These are phyloP conservation scores for Phylloscopus collybita DNA, from an alignment of 2,797 vertebrate genomes.

Conservation along the genomic window DNA sequence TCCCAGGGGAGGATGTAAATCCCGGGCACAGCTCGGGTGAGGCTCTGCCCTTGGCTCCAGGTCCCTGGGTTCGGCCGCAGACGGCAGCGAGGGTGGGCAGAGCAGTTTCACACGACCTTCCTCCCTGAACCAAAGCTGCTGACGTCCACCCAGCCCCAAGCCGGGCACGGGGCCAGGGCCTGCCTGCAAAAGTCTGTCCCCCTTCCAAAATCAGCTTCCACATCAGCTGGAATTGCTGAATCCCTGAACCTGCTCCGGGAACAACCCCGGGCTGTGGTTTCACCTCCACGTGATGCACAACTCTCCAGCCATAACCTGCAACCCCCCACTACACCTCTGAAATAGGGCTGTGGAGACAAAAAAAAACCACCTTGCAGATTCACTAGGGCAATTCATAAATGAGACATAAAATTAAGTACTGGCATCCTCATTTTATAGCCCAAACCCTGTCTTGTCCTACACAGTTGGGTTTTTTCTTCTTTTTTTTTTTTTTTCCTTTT, in stretches of 20 bases:
- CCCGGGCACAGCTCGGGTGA: accelerated
- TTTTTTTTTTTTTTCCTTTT: neutral
- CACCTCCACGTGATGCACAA: neutral
- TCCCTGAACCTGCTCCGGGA: slow-evolving; percentile 28
- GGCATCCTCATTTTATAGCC: neutral
- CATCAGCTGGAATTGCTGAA: slow-evolving; percentile 4
- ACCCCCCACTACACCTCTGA: neutral
- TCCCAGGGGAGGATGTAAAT: neutral
- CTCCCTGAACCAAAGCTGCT: slow-evolving; percentile 65
- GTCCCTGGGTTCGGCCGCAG: neutral
- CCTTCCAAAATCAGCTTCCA: slow-evolving; percentile 19
- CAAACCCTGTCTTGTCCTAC: neutral
- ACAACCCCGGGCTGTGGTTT: neutral
- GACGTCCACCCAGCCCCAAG: slow-evolving; percentile 17
- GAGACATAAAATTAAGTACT: neutral
- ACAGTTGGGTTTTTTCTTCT: neutral
- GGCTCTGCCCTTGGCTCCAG: slow-evolving; percentile 5
- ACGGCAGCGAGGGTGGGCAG: neutral
- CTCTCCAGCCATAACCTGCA: neutral
- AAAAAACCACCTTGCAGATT: neutral
- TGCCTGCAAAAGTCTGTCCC: slow-evolving; percentile 35
- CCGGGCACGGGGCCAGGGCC: slow-evolving; percentile 18
- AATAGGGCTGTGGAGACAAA: neutral
- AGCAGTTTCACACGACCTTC: slow-evolving; percentile 67
- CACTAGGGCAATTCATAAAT: neutral